phyloP scores from a whole-genome alignment of 2,113 vertebrate genomes.

The Sterrhoptilus dennistouni region DNA sequence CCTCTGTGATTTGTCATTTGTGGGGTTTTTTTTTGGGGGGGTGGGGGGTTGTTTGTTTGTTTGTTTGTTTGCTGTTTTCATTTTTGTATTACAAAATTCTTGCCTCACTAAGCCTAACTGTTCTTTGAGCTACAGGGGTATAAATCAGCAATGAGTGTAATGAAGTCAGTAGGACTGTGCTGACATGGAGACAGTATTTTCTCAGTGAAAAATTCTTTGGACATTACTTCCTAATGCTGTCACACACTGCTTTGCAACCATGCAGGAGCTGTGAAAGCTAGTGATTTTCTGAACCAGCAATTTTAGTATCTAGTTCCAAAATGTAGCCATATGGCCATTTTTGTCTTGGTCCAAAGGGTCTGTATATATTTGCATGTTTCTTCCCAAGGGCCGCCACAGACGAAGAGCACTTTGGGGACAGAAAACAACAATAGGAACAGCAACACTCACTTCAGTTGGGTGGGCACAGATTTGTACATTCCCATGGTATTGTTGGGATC shows the following conservation, averaged over 20 bases:
- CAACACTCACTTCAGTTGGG: neutral
- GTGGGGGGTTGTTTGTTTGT: neutral
- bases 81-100: neutral
- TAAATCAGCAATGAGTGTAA: neutral
- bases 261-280: neutral
- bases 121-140: neutral
- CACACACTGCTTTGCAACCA: neutral
- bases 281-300: neutral
- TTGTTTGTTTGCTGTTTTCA: neutral
- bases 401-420: neutral
- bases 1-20: neutral
- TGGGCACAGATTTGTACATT: neutral
- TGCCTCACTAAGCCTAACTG: neutral
- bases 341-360: neutral
- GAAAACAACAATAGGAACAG: neutral
- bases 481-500: neutral
- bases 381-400: neutral
- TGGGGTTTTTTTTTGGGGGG: too few relatives aligned
- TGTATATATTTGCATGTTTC: neutral
- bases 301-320: slow-evolving; percentile 15
- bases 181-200: neutral
- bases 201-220: neutral
- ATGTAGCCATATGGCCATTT: neutral
- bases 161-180: neutral
- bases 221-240: neutral